Evolutionary conservation across 2,888 invertebrate species (phyloP).

Genomic region (Drosophila fungiperda): DNA sequence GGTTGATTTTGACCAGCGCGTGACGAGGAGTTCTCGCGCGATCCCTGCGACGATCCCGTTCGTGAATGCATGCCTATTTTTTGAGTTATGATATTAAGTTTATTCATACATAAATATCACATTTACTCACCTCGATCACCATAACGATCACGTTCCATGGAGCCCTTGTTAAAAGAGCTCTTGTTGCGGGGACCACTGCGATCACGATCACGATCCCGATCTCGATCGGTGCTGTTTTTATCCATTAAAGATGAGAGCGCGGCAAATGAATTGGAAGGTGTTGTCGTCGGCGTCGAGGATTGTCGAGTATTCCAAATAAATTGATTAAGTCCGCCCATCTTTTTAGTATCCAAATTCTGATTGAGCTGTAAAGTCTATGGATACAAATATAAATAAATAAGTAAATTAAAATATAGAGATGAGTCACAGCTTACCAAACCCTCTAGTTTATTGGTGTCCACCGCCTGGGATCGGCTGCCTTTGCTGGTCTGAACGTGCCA

Average conservation of each 20-base stretch:
- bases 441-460: constrained; percentile 82
- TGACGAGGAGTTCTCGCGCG: constrained; percentile 85
- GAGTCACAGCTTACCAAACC: constrained; percentile 74
- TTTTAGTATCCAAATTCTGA: constrained; percentile 81
- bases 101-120: background rate
- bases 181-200: constrained; percentile 82
- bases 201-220: constrained; percentile 76
- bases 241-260: constrained; percentile 78
- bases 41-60: constrained; percentile 87
- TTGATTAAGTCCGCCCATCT: constrained; percentile 82
- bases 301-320: constrained; percentile 78
- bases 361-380: constrained; percentile 61
- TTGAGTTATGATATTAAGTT: background rate
- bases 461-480: constrained; percentile 80
- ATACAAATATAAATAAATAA: background rate
- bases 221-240: constrained; percentile 68
- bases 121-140: constrained; percentile 66
- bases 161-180: constrained; percentile 83
- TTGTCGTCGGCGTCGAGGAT: constrained; percentile 70
- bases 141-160: constrained; percentile 83
- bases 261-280: constrained; percentile 83
- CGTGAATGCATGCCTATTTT: constrained; percentile 85
- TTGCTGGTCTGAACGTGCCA: constrained; percentile 85
- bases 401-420: background rate
- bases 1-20: constrained; percentile 70